Evolutionary conservation across 2,113 vertebrate genomes (phyloP).

Genomic region (Mastomys natalensis): DNA sequence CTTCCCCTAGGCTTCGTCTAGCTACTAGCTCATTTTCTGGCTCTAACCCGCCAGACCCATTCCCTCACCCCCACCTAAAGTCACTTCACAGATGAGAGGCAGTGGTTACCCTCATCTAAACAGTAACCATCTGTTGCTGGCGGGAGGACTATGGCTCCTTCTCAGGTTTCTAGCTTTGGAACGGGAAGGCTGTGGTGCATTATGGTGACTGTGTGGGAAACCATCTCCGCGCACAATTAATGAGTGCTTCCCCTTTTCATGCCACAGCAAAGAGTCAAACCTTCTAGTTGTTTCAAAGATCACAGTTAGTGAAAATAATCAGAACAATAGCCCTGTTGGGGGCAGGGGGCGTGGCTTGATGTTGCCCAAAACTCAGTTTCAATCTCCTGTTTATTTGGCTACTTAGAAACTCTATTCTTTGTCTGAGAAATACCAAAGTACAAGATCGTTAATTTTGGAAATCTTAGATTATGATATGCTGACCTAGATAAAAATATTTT

Average conservation of each 20-base stretch:
- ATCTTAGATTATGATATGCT: background rate
- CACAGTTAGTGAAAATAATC: background rate
- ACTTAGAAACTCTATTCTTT: background rate
- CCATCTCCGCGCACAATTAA: background rate
- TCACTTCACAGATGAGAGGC: slow-evolving; percentile 81
- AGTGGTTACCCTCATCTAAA: slow-evolving; percentile 80
- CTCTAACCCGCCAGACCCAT: slow-evolving; percentile 34
- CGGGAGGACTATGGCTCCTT: slow-evolving; percentile 80
- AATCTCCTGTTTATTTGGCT: slow-evolving; percentile 18
- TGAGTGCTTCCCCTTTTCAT: background rate
- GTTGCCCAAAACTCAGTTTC: background rate
- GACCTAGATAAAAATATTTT: background rate
- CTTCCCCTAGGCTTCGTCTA: slow-evolving; percentile 68
- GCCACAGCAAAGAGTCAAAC: background rate
- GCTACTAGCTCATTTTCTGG: slow-evolving; percentile 46
- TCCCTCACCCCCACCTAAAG: slow-evolving; percentile 26
- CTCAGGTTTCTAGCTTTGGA: slow-evolving; percentile 83
- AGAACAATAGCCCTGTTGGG: background rate
- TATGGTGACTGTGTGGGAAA: slow-evolving; percentile 66
- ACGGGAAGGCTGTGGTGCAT: slow-evolving; percentile 18
- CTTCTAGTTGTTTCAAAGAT: background rate
- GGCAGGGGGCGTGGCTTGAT: background rate
- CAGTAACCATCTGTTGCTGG: slow-evolving; percentile 88
- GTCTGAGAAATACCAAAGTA: slow-evolving; percentile 1
- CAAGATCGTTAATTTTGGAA: background rate